phyloP scores from a whole-genome alignment of 2,113 vertebrate genomes.

The Cyanoramphus novaezelandiae region DNA sequence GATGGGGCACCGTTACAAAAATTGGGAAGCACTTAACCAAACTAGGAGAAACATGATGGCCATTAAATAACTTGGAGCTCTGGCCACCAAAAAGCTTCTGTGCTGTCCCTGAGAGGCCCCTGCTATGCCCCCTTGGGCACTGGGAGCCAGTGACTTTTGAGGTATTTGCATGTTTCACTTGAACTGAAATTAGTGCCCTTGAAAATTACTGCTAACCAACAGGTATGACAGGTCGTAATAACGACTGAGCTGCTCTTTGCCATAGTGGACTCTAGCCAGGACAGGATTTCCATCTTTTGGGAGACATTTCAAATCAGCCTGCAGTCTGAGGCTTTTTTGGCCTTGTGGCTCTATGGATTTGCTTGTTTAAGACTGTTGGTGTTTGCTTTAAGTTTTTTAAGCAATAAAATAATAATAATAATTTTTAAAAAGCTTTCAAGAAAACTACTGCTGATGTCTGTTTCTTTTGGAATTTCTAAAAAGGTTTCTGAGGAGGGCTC shows the following conservation, averaged over 20 bases:
- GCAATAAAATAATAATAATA: not conserved
- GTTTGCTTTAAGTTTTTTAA: constrained; percentile 34
- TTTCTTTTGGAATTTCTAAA: constrained; percentile 42
- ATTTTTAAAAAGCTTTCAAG: not conserved
- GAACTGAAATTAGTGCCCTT: not conserved
- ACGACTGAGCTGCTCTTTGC: not conserved
- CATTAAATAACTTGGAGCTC: not conserved
- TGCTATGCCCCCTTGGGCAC: rapidly evolving
- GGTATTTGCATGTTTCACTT: not conserved
- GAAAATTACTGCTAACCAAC: not conserved
- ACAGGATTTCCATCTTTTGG: not conserved
- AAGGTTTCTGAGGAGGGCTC: constrained; percentile 16
- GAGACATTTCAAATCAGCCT: not conserved
- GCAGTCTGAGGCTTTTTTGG: not conserved
- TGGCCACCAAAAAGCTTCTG: not conserved
- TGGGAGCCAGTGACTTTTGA: not conserved
- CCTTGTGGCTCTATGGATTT: not conserved
- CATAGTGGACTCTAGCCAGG: not conserved
- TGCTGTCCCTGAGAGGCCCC: not conserved
- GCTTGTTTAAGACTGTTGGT: constrained; percentile 23
- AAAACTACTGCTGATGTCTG: not conserved
- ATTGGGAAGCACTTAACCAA: not conserved
- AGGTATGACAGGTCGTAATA: not conserved
- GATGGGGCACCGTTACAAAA: not conserved
- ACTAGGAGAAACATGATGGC: not conserved